These are phyloP conservation scores for Pandemis cinnamomeana DNA, from an alignment of 2,888 invertebrate species.

Conservation along the genomic window DNA sequence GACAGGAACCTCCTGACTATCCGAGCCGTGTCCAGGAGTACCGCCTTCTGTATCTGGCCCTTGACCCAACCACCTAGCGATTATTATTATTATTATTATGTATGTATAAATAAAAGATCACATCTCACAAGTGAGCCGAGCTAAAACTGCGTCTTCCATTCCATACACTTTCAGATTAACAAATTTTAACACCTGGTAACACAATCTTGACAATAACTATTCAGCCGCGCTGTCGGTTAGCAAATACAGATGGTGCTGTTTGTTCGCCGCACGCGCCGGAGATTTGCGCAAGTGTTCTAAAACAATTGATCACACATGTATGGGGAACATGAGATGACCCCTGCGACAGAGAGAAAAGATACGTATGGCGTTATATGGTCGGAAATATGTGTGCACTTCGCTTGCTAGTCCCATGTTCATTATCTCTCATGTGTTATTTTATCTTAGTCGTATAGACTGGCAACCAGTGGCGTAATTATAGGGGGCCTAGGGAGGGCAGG, in stretches of 20 bases:
- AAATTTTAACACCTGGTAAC: conserved; percentile 6
- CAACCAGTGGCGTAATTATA: no score
- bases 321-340: not conserved
- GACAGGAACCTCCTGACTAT: no score
- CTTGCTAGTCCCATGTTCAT: no score
- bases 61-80: no score
- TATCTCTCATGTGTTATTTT: no score
- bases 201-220: conserved; percentile 7
- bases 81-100: no score
- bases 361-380: not conserved
- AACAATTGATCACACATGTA: conserved; percentile 5
- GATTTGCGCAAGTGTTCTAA: conserved; percentile 26
- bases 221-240: not conserved
- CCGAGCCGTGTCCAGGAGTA: no score
- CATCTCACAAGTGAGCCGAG: not conserved
- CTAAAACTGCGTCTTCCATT: not conserved
- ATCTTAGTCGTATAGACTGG: no score
- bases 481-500: no score
- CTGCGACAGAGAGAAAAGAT: not conserved
- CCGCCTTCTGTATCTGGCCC: no score
- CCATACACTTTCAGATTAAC: not conserved
- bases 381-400: no score
- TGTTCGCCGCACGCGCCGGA: conserved; percentile 29
- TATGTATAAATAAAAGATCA: no score
- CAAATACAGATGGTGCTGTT: conserved; percentile 32